A percentile compares a stretch with the other conserved stretches of the same genome.
These are phyloP conservation scores for Psilopogon haemacephalus DNA, from an alignment of 2,113 vertebrate genomes.

Conservation along the genomic window DNA sequence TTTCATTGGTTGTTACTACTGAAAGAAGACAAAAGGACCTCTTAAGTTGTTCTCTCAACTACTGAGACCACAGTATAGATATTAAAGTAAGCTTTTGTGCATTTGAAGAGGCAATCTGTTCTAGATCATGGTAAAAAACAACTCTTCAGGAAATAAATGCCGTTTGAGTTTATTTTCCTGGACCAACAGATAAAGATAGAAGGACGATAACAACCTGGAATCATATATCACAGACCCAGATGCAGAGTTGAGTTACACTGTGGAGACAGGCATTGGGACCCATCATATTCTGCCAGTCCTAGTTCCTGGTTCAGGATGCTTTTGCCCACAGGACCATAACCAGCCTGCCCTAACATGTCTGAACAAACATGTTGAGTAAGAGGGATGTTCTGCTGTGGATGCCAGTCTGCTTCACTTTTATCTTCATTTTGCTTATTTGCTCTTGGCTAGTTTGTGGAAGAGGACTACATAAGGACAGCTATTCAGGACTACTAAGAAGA, in stretches of 20 bases:
- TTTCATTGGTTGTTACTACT: not conserved
- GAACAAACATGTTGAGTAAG: rapidly evolving
- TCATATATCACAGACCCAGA: not conserved
- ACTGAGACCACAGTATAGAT: not conserved
- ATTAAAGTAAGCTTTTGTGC: not conserved
- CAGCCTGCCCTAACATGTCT: rapidly evolving
- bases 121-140: not conserved
- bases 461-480: not conserved
- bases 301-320: not conserved
- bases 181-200: not conserved
- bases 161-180: not conserved
- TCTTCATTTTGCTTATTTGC: not conserved
- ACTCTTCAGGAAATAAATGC: not conserved
- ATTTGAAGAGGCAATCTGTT: not conserved
- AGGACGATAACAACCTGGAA: not conserved
- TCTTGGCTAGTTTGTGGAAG: not conserved
- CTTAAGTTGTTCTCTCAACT: not conserved
- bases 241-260: not conserved
- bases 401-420: not conserved
- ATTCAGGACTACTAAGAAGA: not conserved
- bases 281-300: rapidly evolving
- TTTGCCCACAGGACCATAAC: no score
- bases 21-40: not conserved
- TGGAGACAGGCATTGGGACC: not conserved
- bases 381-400: not conserved